Base-by-base conservation (phyloP, 30 jellyfish, hydroid and myxozoan species). In the Catostylus mosaicus region DNA sequence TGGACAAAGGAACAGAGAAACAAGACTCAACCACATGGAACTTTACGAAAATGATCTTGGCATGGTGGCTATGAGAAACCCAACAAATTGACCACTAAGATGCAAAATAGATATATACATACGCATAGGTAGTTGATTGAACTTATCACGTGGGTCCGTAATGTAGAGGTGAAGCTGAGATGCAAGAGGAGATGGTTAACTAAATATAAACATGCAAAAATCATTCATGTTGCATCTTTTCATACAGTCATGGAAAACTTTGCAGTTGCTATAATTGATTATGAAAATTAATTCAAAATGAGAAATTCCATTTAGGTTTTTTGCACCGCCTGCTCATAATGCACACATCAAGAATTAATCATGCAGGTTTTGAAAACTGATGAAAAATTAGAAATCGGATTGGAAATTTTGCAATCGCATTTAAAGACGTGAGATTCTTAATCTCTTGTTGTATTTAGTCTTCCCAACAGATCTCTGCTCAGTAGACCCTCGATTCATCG, bases 341-440 rank as follows among this genome's bases (percentile, higher is more conserved):
- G 71, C 38, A 4, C 19, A 59, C 37, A 59, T 24, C 71, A 59
- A 24, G 71, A 68, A 26, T 24, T 68, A 68, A 68, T 68, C 62
- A 34, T 64, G 80, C 59, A 35, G 80, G 80, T 37, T 68, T 68
- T 24, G 18, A 38, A n/a, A 68, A 68, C 29, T 46, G 80, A 68
- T 36, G 80, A 68, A 68, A 68, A 4, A 18, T 24, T 19, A 37
- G 64, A 68, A 68, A 68, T 68, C 80, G 67, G 80, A 68, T 68
- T 36, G 0, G 62, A 18, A 46, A 26, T 0, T 43, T 0, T 68
- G 63, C 45, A 68, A 68, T 0, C 33, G 64, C 66, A 20, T 18
- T 23, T 37, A 0, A 18, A 68, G 80, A 68, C 34, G 19, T 68
- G 80, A 6, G 34, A 14, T 34, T 22, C 2, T 16, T 59, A 16